phyloP scores from a whole-genome alignment of 2,888 invertebrate genomes.

The Gandaritis pyraliata region DNA sequence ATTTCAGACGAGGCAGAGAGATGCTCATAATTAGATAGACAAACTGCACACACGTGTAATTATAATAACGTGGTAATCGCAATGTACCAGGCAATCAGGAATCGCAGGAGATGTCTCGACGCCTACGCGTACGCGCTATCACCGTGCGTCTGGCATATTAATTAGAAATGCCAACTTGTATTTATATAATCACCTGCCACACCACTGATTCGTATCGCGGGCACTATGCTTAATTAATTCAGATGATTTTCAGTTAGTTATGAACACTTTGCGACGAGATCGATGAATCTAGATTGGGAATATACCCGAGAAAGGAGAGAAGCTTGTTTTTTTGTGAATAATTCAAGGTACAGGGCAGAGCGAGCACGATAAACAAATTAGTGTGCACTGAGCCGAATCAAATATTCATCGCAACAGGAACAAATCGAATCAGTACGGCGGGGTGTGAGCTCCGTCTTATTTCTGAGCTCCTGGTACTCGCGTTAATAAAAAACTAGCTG shows the following conservation, averaged over 20 bases:
- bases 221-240: slow-evolving; percentile 75
- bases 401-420: slow-evolving; percentile 82
- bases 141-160: slow-evolving; percentile 80
- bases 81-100: slow-evolving; percentile 63
- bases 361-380: slow-evolving; percentile 81
- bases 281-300: slow-evolving; percentile 42
- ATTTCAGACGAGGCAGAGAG: background rate
- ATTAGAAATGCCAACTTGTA: slow-evolving; percentile 78
- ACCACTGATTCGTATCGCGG: slow-evolving; percentile 70
- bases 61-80: slow-evolving; percentile 75
- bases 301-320: slow-evolving; percentile 2
- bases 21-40: slow-evolving; percentile 44
- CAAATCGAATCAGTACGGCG: slow-evolving; percentile 80
- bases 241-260: slow-evolving; percentile 67
- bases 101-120: slow-evolving; percentile 69
- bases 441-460: slow-evolving; percentile 71
- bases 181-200: slow-evolving; percentile 82
- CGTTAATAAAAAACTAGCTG: slow-evolving; percentile 65
- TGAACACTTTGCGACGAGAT: slow-evolving; percentile 49
- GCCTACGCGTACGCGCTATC: slow-evolving; percentile 60
- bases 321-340: slow-evolving; percentile 52
- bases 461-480: slow-evolving; percentile 61
- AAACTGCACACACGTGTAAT: slow-evolving; percentile 63
- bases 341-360: slow-evolving; percentile 68
- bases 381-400: slow-evolving; percentile 82